Evolutionary conservation across 2,113 vertebrate species (phyloP), one percentile per base, ranked within the genome.

Genomic region (Oncorhynchus keta): DNA sequence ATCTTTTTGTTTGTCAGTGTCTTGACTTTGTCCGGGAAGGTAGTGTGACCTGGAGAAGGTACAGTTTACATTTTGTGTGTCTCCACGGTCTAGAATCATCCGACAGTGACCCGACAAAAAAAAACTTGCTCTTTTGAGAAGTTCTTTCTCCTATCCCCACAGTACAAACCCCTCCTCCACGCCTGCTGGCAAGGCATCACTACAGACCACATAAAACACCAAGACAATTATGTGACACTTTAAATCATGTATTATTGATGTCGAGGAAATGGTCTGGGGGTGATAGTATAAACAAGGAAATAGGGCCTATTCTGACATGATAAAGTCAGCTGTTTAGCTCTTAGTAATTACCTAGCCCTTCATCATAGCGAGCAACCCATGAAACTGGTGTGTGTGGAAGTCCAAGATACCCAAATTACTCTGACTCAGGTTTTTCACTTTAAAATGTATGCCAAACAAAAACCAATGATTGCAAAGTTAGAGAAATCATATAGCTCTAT

Each of bases 21-120:
- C 64, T 22, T 62, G 70, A 16, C 24, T 69, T 16, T 49, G 32
- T 57, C 51, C 57, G 32, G 5, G 64, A 61, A 35, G 64, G 12
- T 28, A 12, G 1, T 61, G 68, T 13, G 45, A 4, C 62, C 26
- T 71, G 59, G n/a, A 68, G 9, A 67, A 11, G 3, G 20, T 4
- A 1, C 75, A 45, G 22, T 74, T 74, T 51, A 68, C 72, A 74
- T 75, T 35, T 45, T 2, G 48, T 28, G 70, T 3, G 13, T 69
- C 12, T 82, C 73, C 81, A 76, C 83, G 28, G 67, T 87, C 78
- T 81, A 73, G 68, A 73, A 68, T 77, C 39, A 88, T 83, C 51
- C 64, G 75, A 76, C 83, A 75, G 75, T 49, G 70, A 70, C 9
- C 39, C 39, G 0, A 62, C 64, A 77, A 28, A 45, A 74, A 71